phyloP scores from a whole-genome alignment of 2,888 invertebrate species.

The Lissocephala sabroskyi region DNA sequence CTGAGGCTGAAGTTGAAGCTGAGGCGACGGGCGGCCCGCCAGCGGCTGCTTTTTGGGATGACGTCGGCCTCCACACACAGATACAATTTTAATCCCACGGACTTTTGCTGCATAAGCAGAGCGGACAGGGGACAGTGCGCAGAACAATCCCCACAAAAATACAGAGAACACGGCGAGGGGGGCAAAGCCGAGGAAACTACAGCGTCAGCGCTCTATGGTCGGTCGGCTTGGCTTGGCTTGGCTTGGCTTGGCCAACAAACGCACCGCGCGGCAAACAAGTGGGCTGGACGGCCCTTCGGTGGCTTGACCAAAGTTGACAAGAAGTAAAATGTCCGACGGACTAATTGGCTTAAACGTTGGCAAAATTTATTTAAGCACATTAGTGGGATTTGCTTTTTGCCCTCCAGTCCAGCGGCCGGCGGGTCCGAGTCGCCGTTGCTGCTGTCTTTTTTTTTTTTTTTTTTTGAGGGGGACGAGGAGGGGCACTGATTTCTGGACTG shows the following conservation, averaged over 20 bases:
- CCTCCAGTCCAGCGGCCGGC: no score
- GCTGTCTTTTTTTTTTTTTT: background rate
- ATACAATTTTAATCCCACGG: slow-evolving; percentile 66
- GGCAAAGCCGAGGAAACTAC: slow-evolving; percentile 34
- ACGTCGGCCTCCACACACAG: slow-evolving; percentile 28
- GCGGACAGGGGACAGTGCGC: no score
- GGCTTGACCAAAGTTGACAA: slow-evolving; percentile 64
- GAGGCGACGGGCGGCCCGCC: background rate
- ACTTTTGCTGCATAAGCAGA: slow-evolving; percentile 65
- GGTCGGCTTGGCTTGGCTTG: no score
- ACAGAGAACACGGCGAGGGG: slow-evolving; percentile 11
- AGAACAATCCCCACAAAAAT: no score
- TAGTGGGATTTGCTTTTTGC: slow-evolving; percentile 67
- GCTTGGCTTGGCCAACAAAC: no score
- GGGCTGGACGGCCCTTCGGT: slow-evolving; percentile 20
- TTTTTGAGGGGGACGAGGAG: no score
- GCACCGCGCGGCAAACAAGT: slow-evolving; percentile 42
- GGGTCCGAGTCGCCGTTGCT: background rate
- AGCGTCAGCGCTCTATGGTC: slow-evolving; percentile 37
- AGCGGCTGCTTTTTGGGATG: slow-evolving; percentile 1
- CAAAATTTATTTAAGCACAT: slow-evolving; percentile 66
- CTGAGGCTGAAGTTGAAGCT: slow-evolving; percentile 9
- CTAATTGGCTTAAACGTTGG: slow-evolving; percentile 70
- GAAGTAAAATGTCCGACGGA: slow-evolving; percentile 71
- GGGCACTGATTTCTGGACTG: no score